Evolutionary conservation across 2,113 vertebrate species (phyloP).

Genomic region (Amphilophus citrinellus): DNA sequence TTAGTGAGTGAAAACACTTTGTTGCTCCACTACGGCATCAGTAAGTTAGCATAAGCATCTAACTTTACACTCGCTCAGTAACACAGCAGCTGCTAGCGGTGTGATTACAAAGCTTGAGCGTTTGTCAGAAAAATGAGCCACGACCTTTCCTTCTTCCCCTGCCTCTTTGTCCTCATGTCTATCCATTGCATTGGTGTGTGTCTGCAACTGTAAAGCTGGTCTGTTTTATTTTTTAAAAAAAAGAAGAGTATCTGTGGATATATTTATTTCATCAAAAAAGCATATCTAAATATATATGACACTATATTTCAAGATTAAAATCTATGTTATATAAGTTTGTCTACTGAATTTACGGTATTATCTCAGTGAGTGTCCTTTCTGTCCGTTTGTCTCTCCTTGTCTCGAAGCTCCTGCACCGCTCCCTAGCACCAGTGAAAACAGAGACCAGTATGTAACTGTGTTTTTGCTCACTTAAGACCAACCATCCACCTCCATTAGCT

Average conservation of each 20-base stretch:
- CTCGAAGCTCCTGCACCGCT: slow-evolving; percentile 52
- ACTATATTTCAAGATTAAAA: slow-evolving; percentile 78
- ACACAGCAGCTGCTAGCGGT: slow-evolving; percentile 36
- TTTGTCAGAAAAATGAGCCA: slow-evolving; percentile 31
- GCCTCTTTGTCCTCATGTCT: slow-evolving; percentile 50
- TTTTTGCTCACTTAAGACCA: slow-evolving; percentile 76
- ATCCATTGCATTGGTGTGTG: slow-evolving; percentile 73
- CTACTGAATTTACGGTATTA: slow-evolving; percentile 77
- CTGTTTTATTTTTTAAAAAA: slow-evolving; percentile 56
- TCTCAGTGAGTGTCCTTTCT: slow-evolving; percentile 79
- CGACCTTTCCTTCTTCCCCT: slow-evolving; percentile 14
- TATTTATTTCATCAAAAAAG: slow-evolving; percentile 78
- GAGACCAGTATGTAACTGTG: slow-evolving; percentile 84
- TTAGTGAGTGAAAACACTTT: neutral
- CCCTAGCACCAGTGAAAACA: slow-evolving; percentile 68
- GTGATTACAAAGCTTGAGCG: slow-evolving; percentile 26
- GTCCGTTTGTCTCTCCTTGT: slow-evolving; percentile 75
- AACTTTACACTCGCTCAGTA: neutral
- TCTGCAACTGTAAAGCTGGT: slow-evolving; percentile 75
- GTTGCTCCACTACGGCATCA: neutral
- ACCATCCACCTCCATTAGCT: slow-evolving; percentile 76
- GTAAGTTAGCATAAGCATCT: neutral
- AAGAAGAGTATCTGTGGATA: slow-evolving; percentile 70
- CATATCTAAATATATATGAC: slow-evolving; percentile 78
- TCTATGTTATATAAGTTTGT: slow-evolving; percentile 80